phyloP scores from a whole-genome alignment of 2,113 vertebrate genomes.

The Thryonomys swinderianus region DNA sequence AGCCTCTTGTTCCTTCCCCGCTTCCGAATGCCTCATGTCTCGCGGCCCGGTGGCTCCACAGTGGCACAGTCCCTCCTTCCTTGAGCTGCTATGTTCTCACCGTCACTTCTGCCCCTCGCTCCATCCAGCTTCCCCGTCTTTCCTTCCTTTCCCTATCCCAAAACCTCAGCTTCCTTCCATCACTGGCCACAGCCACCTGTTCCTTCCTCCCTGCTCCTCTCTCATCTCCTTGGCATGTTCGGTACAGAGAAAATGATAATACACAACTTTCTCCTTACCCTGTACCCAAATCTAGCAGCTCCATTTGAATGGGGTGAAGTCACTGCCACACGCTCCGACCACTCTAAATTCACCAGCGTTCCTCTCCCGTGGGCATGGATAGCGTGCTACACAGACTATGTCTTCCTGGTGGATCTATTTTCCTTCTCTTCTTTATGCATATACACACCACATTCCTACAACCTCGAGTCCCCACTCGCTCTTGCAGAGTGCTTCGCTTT shows the following conservation, averaged over 20 bases:
- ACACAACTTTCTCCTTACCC: not conserved
- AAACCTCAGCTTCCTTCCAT: not conserved
- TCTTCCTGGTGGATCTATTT: not conserved
- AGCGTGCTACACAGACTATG: rapidly evolving
- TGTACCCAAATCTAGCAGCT: not conserved
- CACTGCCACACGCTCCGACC: not conserved
- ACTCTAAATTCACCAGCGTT: not conserved
- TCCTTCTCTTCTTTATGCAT: not conserved
- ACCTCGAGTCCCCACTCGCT: not conserved
- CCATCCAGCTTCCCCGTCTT: not conserved
- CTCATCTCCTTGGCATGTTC: not conserved
- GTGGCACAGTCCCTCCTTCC: not conserved
- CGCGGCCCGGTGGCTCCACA: not conserved
- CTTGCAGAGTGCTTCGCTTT: not conserved
- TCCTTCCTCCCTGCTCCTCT: not conserved
- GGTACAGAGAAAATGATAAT: not conserved
- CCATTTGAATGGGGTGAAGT: not conserved
- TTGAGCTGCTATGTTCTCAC: rapidly evolving
- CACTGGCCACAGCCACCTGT: not conserved
- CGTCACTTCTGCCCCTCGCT: not conserved
- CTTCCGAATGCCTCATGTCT: not conserved
- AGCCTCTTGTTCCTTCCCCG: not conserved
- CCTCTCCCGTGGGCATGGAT: not conserved
- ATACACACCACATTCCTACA: not conserved
- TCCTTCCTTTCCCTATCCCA: not conserved